phyloP scores from a whole-genome alignment of 2,113 vertebrate species.

The Myotis yumanensis region DNA sequence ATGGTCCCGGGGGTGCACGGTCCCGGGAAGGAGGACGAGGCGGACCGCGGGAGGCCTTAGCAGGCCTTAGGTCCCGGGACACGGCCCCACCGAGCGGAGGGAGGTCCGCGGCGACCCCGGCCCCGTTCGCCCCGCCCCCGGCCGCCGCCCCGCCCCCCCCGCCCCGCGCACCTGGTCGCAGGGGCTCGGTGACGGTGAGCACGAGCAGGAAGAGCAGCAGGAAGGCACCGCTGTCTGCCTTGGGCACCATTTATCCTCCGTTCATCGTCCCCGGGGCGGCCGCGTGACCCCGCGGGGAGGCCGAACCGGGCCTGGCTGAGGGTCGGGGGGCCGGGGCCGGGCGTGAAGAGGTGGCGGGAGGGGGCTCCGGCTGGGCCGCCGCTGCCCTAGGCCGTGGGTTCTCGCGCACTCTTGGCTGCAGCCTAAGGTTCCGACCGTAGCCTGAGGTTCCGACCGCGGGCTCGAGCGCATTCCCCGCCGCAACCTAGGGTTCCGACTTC shows the following conservation, averaged over 20 bases:
- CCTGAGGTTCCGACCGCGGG: neutral
- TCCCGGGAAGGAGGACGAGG: neutral
- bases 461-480: neutral
- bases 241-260: constrained; percentile 99
- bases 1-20: neutral
- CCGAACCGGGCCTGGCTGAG: constrained; percentile 63
- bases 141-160: neutral
- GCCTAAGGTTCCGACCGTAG: neutral
- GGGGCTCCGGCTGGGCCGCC: neutral
- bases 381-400: neutral
- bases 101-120: neutral
- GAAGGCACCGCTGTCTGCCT: constrained; percentile 95
- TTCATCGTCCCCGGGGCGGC: constrained; percentile 92
- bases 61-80: neutral
- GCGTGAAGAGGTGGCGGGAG: neutral
- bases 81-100: neutral
- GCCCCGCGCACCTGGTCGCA: constrained; percentile 90
- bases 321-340: neutral
- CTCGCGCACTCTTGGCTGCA: neutral
- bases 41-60: neutral
- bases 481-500: neutral
- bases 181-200: constrained; percentile 92
- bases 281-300: constrained; percentile 78
- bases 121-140: neutral
- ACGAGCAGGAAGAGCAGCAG: constrained; percentile 93